Base-by-base conservation (phyloP, 2,113 vertebrate genomes). In the Hepsetus odoe region DNA sequence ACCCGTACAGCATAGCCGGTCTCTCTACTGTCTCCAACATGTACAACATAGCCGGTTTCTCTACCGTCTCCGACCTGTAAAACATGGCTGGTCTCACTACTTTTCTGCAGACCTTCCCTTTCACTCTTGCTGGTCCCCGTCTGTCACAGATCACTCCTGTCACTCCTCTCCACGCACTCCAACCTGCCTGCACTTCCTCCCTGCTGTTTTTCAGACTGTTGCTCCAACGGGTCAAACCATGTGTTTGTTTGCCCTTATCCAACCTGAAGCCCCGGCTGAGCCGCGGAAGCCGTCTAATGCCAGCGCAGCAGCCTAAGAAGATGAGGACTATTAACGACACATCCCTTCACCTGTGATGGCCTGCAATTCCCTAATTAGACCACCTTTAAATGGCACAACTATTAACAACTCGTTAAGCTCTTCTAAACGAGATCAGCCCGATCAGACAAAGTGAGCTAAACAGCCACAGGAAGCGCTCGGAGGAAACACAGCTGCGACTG, bases 351-450 rank as follows among this genome's bases (percentile, higher is more conserved):
- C 67, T 62, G 11, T 51, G 49, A 67, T 24, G 59, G 56, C 75
- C 85, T n/a, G 30, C 53, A 35, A 49, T 59, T 24, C 67, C n/a
- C n/a, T 68, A 53, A 67, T 82, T 74, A 80, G 73, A 79, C 84
- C 44, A 80, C 76, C 65, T 70, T 56, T 72, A 70, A 66, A 59
- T 76, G 44, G 33, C 66, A 46, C 22, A 22, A 59, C 58, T 44
- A 80, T 84, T 82, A 67, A 73, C 4, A 24, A 26, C 67, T 35
- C 22, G n/a, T n/a, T n/a, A 74, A 78, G 26, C 66, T 30, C 32
- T 61, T 9, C 75, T 69, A 59, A 83, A 85, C 13, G 56, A 78
- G 32, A 79, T 84, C 59, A 83, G 16, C 61, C 20, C 22, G 38
- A 82, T 80, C 74, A 71, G 58, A 62, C 16, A 56, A 20, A n/a